Base-by-base conservation (phyloP, 2,113 vertebrate species). In the Tylochromis polylepis region DNA sequence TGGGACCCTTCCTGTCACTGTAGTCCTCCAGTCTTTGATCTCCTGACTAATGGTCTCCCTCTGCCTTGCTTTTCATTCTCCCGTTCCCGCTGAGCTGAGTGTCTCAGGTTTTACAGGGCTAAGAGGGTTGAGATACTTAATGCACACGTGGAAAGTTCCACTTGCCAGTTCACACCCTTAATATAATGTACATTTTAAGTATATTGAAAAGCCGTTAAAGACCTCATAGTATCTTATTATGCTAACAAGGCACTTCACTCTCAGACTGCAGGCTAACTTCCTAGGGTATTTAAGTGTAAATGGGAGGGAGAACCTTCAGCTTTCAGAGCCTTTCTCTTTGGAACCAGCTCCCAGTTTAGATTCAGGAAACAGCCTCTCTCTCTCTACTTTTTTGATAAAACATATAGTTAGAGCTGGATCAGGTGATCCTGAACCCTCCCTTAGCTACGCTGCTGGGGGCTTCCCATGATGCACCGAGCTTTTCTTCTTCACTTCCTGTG, bases 1-100 rank as follows among this genome's bases (percentile, higher is more conserved):
- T 88, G 15, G 85, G 88, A 16, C 62, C 70, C 87, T 91, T 90
- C 86, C 87, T 85, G 90, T 82, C 92, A 83, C 80, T 34, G 31
- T 34, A 84, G 56, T 65, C 58, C 75, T 84, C 84, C 31, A 8
- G 58, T 55, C 89, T 95, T 93, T 94, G 91, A 95, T 95, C 90
- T 91, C 41, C 16, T 27, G 55, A 84, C 82, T 94, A 90, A 89
- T 83, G 86, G 72, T 43, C 80, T 57, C 81, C 75, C 56, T 88
- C 80, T 88, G 78, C 46, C 70, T 58, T 43, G 36, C 81, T 88
- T 88, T 82, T 87, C 51, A 79, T 90, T 83, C 85, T 27, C 53
- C 80, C 20, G 22, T 57, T 81, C 87, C 91, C 10, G 79, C 92
- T 91, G 92, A 82, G 85, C 53, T 29, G 16, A 86, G 34, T 11